Evolutionary conservation across 35 echinoderm and acorn worm genomes (phyloP).

Genomic region (Heliocidaris erythrogramma): DNA sequence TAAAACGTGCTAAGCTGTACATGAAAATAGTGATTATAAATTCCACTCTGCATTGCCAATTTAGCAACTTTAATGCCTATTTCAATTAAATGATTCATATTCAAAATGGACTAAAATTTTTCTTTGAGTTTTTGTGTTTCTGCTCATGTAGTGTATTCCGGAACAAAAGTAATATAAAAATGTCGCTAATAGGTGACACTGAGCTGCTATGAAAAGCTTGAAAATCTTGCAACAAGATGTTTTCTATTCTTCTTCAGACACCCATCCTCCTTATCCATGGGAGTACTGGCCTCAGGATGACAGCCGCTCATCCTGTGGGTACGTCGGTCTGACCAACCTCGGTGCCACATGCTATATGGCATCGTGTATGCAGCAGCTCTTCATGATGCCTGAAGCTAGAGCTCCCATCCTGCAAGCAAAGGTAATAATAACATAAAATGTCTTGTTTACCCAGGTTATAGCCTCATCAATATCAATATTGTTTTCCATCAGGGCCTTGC

Average conservation of each 20-base stretch:
- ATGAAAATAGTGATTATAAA: too few relatives aligned
- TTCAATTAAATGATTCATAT: too few relatives aligned
- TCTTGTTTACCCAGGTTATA: background rate
- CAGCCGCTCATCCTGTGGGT: constrained; percentile 74
- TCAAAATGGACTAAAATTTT: too few relatives aligned
- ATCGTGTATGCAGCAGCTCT: constrained; percentile 87
- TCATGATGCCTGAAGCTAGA: constrained; percentile 91
- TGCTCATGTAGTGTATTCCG: too few relatives aligned
- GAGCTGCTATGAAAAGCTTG: background rate
- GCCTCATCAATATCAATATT: too few relatives aligned
- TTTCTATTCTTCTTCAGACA: constrained; percentile 50
- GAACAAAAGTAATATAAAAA: background rate
- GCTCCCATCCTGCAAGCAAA: constrained; percentile 77
- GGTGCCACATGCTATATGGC: constrained; percentile 94
- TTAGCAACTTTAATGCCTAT: too few relatives aligned
- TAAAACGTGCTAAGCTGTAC: too few relatives aligned
- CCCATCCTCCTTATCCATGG: constrained; percentile 76
- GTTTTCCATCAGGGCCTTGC: background rate
- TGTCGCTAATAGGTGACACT: background rate
- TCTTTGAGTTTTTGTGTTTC: too few relatives aligned
- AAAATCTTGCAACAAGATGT: background rate
- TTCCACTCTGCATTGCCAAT: too few relatives aligned
- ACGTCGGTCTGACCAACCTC: constrained; percentile 87
- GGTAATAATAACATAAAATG: constrained; percentile 41
- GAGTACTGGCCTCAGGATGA: constrained; percentile 87